Conservation (phyloP, 2,888 invertebrate species). For the Fragum whitleyi region DNA sequence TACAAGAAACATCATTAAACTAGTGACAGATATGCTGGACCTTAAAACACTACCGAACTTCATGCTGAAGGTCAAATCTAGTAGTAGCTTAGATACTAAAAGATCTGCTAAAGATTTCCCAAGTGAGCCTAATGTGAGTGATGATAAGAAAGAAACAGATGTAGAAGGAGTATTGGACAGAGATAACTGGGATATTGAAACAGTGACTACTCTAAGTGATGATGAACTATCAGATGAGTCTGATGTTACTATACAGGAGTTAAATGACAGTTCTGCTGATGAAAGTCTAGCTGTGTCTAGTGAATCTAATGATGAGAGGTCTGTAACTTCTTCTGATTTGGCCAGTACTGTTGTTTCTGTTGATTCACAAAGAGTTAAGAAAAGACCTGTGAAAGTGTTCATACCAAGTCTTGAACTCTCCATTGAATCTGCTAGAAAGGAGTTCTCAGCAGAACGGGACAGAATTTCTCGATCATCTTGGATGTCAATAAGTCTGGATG, state of each 20-base stretch:
- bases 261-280: conserved; percentile 41
- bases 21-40: conserved; percentile 75
- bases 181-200: conserved; percentile 49
- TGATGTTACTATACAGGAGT: conserved; percentile 47
- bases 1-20: conserved; percentile 76
- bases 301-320: conserved; percentile 38
- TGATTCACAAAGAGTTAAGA: conserved; percentile 16
- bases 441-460: conserved; percentile 50
- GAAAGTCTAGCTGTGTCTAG: conserved; percentile 28
- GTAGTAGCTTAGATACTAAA: conserved; percentile 1
- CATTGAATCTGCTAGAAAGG: conserved; percentile 50
- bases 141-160: conserved; percentile 3
- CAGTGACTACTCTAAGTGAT: conserved; percentile 50
- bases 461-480: conserved; percentile 51
- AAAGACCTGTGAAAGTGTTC: conserved; percentile 45
- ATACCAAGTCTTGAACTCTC: conserved; percentile 57
- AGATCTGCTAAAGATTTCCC: neutral
- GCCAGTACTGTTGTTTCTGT: conserved; percentile 19
- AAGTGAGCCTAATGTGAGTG: neutral
- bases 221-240: conserved; percentile 41
- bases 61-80: conserved; percentile 23
- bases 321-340: conserved; percentile 28
- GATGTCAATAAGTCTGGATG: conserved; percentile 59
- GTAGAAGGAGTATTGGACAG: neutral
- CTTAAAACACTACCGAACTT: conserved; percentile 16